Evolutionary conservation across 2,888 invertebrate genomes (phyloP).

Genomic region (Acrocyrtus sp.): DNA sequence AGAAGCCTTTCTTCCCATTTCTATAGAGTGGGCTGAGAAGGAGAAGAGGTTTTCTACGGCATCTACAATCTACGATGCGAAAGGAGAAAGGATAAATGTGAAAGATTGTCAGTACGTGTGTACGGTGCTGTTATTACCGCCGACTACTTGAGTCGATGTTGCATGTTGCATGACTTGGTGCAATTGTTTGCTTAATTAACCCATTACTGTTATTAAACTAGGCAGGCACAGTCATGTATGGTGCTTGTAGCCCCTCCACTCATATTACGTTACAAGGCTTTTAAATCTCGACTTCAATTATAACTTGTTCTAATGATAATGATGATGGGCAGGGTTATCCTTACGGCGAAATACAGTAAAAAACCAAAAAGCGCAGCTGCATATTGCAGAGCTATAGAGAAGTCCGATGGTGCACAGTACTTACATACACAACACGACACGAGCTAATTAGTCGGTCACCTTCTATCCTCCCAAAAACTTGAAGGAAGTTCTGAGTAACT

Average conservation of each 20-base stretch:
- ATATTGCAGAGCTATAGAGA: no score
- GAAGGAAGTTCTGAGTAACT: background rate
- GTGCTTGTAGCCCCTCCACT: no score
- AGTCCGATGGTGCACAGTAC: no score
- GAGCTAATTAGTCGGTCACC: conserved; percentile 59
- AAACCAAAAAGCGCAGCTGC: background rate
- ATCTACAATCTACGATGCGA: no score
- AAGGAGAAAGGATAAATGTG: no score
- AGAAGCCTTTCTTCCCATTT: no score
- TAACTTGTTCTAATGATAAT: background rate
- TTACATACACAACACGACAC: conserved; percentile 32
- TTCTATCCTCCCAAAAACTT: conserved; percentile 17
- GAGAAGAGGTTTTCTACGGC: no score
- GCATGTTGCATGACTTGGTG: conserved; percentile 60
- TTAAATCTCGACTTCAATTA: no score
- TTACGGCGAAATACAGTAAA: no score
- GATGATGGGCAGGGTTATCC: conserved; percentile 19
- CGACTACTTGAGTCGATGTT: background rate
- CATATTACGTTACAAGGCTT: no score
- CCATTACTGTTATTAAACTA: conserved; percentile 56
- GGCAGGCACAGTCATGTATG: conserved; percentile 1
- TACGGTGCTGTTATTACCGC: background rate
- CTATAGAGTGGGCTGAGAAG: no score
- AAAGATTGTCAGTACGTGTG: no score
- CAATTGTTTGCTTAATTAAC: conserved; percentile 64